A percentile compares a stretch with the other conserved stretches of the same genome.
Evolutionary conservation across 2,113 vertebrate species (phyloP).

Genomic region (Illadopsis cleaveri): DNA sequence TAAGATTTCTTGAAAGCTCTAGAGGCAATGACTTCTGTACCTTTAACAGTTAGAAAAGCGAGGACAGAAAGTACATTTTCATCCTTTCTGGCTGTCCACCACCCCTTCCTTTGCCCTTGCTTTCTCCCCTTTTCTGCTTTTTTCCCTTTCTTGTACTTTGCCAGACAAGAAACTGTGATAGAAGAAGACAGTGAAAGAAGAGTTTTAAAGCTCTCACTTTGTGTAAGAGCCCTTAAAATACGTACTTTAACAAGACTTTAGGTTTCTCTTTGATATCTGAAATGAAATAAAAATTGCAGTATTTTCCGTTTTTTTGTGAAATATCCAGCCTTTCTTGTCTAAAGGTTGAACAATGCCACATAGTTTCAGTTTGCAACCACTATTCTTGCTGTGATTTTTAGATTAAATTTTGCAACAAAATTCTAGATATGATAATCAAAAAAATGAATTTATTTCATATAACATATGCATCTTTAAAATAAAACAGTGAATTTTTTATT

Average conservation of each 20-base stretch:
- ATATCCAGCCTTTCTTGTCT: not conserved
- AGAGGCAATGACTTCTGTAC: not conserved
- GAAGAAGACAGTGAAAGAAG: not conserved
- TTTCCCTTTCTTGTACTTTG: not conserved
- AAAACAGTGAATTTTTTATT: not conserved
- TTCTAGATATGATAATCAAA: not conserved
- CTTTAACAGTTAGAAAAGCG: not conserved
- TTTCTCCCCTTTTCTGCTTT: not conserved
- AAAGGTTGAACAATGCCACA: not conserved
- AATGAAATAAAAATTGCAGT: not conserved
- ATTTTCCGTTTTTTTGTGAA: not conserved
- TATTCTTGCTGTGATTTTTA: not conserved
- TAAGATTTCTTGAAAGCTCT: not conserved
- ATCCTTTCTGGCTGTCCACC: not conserved
- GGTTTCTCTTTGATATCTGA: not conserved
- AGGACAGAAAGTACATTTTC: not conserved
- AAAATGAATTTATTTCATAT: not conserved
- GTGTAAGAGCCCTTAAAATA: not conserved
- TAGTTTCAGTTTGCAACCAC: not conserved
- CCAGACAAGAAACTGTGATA: not conserved
- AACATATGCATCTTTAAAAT: not conserved
- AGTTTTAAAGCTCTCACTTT: not conserved
- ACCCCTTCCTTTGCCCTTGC: not conserved
- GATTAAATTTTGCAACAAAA: not conserved
- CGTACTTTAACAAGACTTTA: not conserved